These are phyloP conservation scores for Craseonycteris thonglongyai DNA, from an alignment of 2,113 vertebrate genomes.

Conservation along the genomic window DNA sequence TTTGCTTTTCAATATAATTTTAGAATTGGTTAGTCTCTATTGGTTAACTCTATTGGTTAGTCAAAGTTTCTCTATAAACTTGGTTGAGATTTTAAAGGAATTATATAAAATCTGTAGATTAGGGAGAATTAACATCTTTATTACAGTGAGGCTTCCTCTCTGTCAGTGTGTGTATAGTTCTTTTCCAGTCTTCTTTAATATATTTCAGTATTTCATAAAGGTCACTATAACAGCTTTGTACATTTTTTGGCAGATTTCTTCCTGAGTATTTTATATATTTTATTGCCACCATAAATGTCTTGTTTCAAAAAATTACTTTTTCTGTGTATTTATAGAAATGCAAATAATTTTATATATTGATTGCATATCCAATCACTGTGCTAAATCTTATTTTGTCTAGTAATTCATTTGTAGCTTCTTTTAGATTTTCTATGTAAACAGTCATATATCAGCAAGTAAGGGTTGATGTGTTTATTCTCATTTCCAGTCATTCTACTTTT, in stretches of 20 bases:
- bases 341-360: background rate
- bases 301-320: background rate
- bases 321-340: background rate
- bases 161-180: background rate
- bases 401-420: background rate
- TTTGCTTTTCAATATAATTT: background rate
- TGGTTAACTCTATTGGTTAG: too few relatives aligned
- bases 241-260: background rate
- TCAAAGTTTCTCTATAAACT: background rate
- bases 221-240: background rate
- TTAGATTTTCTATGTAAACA: background rate
- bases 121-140: background rate
- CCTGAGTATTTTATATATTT: background rate
- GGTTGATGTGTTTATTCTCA: background rate
- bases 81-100: background rate
- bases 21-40: background rate
- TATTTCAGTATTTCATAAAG: background rate
- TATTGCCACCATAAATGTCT: background rate
- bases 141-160: background rate
- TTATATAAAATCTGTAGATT: background rate
- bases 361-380: background rate
- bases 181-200: background rate
- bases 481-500: background rate
- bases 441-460: background rate
- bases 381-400: background rate